These are phyloP conservation scores for Agapetus fuscipes DNA, from an alignment of 2,888 invertebrate species.

Conservation along the genomic window DNA sequence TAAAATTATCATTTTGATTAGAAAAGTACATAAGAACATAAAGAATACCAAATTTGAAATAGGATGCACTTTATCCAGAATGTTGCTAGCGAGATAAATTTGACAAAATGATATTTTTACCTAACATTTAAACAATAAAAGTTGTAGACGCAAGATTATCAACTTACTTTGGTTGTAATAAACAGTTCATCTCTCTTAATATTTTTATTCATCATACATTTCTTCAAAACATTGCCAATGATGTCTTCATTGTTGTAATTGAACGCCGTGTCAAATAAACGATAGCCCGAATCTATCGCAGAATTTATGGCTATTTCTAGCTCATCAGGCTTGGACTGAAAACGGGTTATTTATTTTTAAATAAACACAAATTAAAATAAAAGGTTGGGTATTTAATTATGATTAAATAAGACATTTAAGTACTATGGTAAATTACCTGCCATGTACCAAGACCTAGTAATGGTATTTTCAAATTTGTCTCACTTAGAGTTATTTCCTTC, in stretches of 20 bases:
- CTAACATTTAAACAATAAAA: no score
- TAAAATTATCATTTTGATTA: background rate
- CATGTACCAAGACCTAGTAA: constrained; percentile 63
- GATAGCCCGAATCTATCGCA: constrained; percentile 61
- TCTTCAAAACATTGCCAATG: constrained; percentile 58
- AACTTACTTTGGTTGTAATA: constrained; percentile 76
- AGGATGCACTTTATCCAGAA: no score
- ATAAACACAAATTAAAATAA: no score
- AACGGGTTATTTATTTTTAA: constrained; percentile 15
- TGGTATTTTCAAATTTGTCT: constrained; percentile 52
- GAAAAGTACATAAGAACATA: background rate
- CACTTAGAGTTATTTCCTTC: constrained; percentile 31
- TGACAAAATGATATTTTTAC: no score
- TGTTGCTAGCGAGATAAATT: no score
- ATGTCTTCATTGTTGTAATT: constrained; percentile 71
- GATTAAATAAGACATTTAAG: background rate
- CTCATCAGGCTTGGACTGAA: constrained; percentile 52
- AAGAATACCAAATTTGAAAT: background rate
- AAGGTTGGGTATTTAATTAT: background rate
- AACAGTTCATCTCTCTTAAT: constrained; percentile 63
- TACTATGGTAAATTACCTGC: constrained; percentile 39
- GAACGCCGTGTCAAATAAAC: constrained; percentile 71
- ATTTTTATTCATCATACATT: constrained; percentile 54
- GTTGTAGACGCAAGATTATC: no score
- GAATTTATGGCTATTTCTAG: constrained; percentile 51